Base-by-base conservation (phyloP, 2,113 vertebrate species). In the Uropsilus gracilis region DNA sequence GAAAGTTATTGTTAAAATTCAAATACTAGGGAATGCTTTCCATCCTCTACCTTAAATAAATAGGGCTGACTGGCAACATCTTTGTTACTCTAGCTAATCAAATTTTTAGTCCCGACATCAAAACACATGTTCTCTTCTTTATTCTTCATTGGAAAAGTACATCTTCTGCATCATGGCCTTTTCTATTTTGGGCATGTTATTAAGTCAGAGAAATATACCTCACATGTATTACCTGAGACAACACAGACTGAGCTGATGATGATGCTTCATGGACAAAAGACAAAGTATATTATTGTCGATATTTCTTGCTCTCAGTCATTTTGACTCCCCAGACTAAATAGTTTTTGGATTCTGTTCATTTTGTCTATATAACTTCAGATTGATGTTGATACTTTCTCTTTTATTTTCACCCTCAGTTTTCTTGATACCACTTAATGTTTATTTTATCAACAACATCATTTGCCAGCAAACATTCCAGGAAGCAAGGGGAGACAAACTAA, bases 41-140 rank as follows among this genome's bases (percentile, higher is more conserved):
- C 34, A 39, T 37, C 34, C 22, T 11, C 18, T 24, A 2, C n/a
- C 24, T 34, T 72, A n/a, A 24, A 17, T 89, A 81, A 95, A 68
- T 30, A 44, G 64, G 55, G 44, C 22, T 30, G 24, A 84, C 69
- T 75, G 61, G 14, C 83, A 78, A 57, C 76, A 32, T 8, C 0
- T 73, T 37, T 85, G 46, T 91, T 86, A 34, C 72, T 89, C 53
- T 46, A 57, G n/a, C 32, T 85, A 48, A 64, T 39, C 77, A 61
- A 83, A 76, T n/a, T 34, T 66, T 90, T 24, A 16, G 48, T 37
- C 16, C 24, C 75, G 37, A 63, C 34, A 57, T 84, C 75, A 73
- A 72, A 92, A 90, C 61, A 68, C 34, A 44, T 57, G 5, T 68
- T 83, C 59, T 73, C 69, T 86, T 88, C 24, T 86, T 91, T 39